Percentiles rank a stretch among this genome's conserved stretches.
phyloP scores from a whole-genome alignment of 2,113 vertebrate genomes.

The Myrmecophaga tridactyla region DNA sequence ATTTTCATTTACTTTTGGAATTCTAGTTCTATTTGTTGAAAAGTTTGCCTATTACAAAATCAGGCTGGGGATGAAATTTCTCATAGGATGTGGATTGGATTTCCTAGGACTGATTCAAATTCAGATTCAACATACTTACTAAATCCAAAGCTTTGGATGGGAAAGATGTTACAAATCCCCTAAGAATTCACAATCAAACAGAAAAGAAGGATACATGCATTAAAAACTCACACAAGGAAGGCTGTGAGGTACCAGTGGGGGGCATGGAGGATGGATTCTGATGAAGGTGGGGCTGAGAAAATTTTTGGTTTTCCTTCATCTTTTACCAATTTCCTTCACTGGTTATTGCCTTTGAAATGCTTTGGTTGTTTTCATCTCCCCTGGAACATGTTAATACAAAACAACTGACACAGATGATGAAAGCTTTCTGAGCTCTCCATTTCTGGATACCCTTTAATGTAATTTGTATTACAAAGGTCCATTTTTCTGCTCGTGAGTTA shows the following conservation, averaged over 20 bases:
- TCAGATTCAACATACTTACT: slow-evolving; percentile 28
- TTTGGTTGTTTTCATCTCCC: slow-evolving; percentile 20
- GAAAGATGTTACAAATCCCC: neutral
- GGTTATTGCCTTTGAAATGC: slow-evolving; percentile 37
- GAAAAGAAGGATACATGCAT: neutral
- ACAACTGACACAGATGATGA: neutral
- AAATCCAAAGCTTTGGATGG: neutral
- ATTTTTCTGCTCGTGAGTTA: neutral
- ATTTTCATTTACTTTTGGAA: slow-evolving; percentile 46
- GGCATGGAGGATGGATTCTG: neutral
- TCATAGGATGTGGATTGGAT: slow-evolving; percentile 11
- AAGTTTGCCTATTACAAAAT: slow-evolving; percentile 64
- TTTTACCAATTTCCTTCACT: neutral
- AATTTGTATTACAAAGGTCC: neutral
- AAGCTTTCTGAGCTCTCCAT: neutral
- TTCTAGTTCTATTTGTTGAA: slow-evolving; percentile 56
- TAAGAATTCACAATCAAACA: neutral
- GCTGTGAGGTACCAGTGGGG: neutral
- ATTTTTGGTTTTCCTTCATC: neutral
- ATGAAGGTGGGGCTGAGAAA: neutral
- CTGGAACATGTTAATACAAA: neutral
- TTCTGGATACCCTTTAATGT: neutral
- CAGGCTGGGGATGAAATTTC: slow-evolving; percentile 46
- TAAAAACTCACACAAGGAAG: neutral
- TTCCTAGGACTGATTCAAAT: slow-evolving; percentile 55